Conservation (phyloP, 2,888 invertebrate species). For the Caradrina kadenii region DNA sequence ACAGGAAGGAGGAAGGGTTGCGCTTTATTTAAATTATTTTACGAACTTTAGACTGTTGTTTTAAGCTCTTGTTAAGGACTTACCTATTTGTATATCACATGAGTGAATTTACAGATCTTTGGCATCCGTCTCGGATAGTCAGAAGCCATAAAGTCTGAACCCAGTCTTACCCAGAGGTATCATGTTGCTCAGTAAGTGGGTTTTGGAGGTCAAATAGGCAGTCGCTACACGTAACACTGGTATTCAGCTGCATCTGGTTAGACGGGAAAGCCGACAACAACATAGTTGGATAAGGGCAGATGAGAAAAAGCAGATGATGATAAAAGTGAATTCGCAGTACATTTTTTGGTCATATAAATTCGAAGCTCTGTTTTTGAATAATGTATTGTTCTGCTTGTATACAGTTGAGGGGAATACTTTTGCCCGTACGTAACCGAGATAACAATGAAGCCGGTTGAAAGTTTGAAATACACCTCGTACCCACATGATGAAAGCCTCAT, state of each 20-base stretch:
- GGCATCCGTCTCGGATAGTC: too few relatives aligned
- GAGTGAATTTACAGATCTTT: not conserved
- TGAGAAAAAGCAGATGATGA: too few relatives aligned
- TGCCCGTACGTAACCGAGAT: not conserved
- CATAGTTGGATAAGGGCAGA: too few relatives aligned
- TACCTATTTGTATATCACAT: not conserved
- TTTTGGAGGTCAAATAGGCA: too few relatives aligned
- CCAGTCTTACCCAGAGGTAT: too few relatives aligned
- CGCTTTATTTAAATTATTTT: conserved; percentile 55
- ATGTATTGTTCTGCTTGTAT: not conserved
- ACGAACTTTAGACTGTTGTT: conserved; percentile 19
- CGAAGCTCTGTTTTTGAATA: not conserved
- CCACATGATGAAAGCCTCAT: conserved; percentile 50
- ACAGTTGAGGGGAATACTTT: not conserved
- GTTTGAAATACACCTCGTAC: conserved; percentile 8
- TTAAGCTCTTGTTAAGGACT: conserved; percentile 1
- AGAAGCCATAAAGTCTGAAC: too few relatives aligned
- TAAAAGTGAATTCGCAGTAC: not conserved
- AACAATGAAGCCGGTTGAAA: conserved; percentile 36
- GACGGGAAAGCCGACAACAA: too few relatives aligned
- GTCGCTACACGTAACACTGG: too few relatives aligned
- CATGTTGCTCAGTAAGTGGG: too few relatives aligned
- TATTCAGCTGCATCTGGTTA: too few relatives aligned
- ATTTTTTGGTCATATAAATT: not conserved
- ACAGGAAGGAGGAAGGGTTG: conserved; percentile 44